Percentiles rank a stretch among this genome's conserved stretches.
These are phyloP conservation scores for Dendrolimus houi DNA, from an alignment of 2,888 invertebrate species.

Conservation along the genomic window DNA sequence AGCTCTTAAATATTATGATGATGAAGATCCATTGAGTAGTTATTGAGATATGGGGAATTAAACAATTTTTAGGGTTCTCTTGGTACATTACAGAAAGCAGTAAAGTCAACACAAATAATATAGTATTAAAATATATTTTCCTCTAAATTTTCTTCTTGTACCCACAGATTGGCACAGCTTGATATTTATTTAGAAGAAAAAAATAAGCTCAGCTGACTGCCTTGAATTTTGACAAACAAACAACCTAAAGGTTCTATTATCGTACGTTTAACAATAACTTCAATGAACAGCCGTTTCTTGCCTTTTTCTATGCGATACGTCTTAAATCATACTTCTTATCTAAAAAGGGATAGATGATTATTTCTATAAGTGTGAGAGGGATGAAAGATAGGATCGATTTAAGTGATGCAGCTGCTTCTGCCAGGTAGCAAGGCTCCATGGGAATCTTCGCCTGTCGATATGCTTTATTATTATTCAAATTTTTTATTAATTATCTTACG, in stretches of 20 bases:
- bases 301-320: constrained; percentile 16
- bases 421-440: constrained; percentile 55
- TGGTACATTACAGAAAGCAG: too few species aligned
- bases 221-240: not conserved
- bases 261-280: not conserved
- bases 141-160: not conserved
- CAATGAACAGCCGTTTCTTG: constrained; percentile 18
- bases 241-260: not conserved
- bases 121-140: not conserved
- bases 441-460: constrained; percentile 45
- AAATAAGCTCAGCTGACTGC: not conserved
- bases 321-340: constrained; percentile 35
- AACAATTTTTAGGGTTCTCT: too few species aligned
- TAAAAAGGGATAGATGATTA: constrained; percentile 25
- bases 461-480: constrained; percentile 5
- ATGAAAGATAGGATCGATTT: constrained; percentile 46
- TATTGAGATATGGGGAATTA: too few species aligned
- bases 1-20: too few species aligned
- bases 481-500: not conserved
- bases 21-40: too few species aligned
- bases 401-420: constrained; percentile 56
- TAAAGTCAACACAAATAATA: too few species aligned
- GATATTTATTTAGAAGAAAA: not conserved
- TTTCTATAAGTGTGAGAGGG: constrained; percentile 20
- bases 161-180: not conserved